These are phyloP conservation scores for Hydrotaea diabolus DNA, from an alignment of 2,888 invertebrate species.

Conservation along the genomic window DNA sequence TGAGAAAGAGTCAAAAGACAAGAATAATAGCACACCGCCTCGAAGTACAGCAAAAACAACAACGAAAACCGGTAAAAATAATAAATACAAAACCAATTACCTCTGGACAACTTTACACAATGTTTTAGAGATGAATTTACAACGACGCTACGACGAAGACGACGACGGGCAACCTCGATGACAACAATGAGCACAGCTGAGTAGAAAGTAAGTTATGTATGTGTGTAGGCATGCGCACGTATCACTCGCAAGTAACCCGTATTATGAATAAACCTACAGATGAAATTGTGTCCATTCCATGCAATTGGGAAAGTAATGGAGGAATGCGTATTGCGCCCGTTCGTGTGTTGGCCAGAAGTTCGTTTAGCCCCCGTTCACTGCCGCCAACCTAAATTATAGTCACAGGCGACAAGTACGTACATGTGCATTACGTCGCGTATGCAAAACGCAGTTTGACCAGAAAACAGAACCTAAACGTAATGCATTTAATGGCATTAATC, in stretches of 20 bases:
- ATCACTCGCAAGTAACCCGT: neutral
- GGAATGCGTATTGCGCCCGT: neutral
- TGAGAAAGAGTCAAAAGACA: neutral
- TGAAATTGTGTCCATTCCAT: neutral
- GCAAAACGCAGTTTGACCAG: neutral
- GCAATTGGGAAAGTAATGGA: neutral
- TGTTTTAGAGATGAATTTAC: slow-evolving; percentile 32
- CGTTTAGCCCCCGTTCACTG: neutral
- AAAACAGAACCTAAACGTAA: slow-evolving; percentile 18
- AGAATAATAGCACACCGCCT: slow-evolving; percentile 38
- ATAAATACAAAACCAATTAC: slow-evolving; percentile 58
- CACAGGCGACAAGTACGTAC: neutral
- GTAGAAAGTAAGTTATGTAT: slow-evolving; percentile 18
- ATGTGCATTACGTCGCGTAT: neutral
- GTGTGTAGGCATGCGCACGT: neutral
- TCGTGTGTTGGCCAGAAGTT: slow-evolving; percentile 1
- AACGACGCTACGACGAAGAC: neutral
- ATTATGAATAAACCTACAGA: neutral
- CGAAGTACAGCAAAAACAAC: slow-evolving; percentile 26
- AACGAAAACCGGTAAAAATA: slow-evolving; percentile 60
- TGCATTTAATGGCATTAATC: slow-evolving; percentile 52
- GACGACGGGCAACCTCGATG: neutral
- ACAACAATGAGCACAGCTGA: neutral
- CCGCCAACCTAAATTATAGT: neutral
- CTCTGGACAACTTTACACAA: slow-evolving; percentile 61